Percentiles rank a stretch among this genome's conserved stretches.
Evolutionary conservation across 1,140 invertebrate species (phyloP).

Genomic region (Calephelis nemesis): DNA sequence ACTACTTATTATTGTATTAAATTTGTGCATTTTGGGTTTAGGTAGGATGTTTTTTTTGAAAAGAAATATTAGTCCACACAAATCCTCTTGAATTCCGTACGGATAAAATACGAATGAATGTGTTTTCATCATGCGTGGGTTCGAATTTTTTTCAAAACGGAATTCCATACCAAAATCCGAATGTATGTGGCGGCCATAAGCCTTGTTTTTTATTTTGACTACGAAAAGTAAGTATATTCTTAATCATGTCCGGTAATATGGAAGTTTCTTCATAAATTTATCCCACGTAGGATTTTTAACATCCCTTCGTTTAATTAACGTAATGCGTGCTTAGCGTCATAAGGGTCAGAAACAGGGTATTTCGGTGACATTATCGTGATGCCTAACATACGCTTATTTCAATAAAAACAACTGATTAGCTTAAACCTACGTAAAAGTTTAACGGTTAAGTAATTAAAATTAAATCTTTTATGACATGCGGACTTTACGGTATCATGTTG

Average conservation of each 20-base stretch:
- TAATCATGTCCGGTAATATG: too few species aligned
- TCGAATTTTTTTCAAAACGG: too few species aligned
- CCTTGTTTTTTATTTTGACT: too few species aligned
- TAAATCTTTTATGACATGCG: too few species aligned
- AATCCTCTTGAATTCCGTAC: not conserved
- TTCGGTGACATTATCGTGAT: not conserved
- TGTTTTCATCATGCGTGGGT: not conserved
- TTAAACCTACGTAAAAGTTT: not conserved
- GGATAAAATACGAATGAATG: too few species aligned
- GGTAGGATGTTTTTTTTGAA: not conserved
- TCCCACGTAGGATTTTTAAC: not conserved
- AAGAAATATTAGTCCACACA: not conserved
- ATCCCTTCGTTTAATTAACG: conserved; percentile 8
- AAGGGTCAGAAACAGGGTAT: not conserved
- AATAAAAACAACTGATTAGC: not conserved
- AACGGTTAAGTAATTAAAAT: too few species aligned
- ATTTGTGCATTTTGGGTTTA: too few species aligned
- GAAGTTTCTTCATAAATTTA: not conserved
- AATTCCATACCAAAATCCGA: too few species aligned
- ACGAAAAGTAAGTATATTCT: too few species aligned
- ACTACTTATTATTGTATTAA: not conserved
- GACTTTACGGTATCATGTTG: too few species aligned
- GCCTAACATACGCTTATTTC: not conserved
- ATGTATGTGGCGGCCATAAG: too few species aligned
- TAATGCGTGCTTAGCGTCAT: conserved; percentile 1